Evolutionary conservation across 2,888 invertebrate species (phyloP).

Genomic region (Clusia tigrina): DNA sequence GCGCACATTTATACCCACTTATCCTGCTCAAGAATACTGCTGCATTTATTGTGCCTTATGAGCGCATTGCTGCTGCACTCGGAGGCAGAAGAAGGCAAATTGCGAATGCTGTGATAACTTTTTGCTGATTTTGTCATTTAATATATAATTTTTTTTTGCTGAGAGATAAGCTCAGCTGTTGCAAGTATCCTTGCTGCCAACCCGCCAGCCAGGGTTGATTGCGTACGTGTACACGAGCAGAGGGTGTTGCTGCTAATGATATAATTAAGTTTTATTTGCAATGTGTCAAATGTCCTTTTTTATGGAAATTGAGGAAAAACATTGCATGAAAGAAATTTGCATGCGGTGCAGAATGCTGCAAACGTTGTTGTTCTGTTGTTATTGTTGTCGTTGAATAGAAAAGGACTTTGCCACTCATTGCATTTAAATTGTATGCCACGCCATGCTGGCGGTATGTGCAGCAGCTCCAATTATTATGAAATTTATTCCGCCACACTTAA

Average conservation of each 20-base stretch:
- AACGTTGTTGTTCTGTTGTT: too few relatives aligned
- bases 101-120: not conserved
- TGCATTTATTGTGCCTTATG: not conserved
- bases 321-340: not conserved
- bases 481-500: slow-evolving; percentile 2
- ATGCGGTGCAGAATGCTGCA: not conserved
- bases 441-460: not conserved
- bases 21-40: not conserved
- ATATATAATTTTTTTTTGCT: not conserved
- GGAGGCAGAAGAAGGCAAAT: not conserved
- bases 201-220: not conserved
- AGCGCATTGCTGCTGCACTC: not conserved
- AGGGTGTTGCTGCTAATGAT: not conserved
- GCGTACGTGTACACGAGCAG: not conserved
- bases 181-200: not conserved
- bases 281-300: not conserved
- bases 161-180: not conserved
- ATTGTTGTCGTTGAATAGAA: not conserved
- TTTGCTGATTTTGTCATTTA: not conserved
- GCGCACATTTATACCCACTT: not conserved
- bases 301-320: not conserved
- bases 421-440: not conserved
- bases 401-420: not conserved
- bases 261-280: not conserved
- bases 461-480: not conserved